phyloP scores from a whole-genome alignment of 2,888 invertebrate species.

The Apotomis turbidana region DNA sequence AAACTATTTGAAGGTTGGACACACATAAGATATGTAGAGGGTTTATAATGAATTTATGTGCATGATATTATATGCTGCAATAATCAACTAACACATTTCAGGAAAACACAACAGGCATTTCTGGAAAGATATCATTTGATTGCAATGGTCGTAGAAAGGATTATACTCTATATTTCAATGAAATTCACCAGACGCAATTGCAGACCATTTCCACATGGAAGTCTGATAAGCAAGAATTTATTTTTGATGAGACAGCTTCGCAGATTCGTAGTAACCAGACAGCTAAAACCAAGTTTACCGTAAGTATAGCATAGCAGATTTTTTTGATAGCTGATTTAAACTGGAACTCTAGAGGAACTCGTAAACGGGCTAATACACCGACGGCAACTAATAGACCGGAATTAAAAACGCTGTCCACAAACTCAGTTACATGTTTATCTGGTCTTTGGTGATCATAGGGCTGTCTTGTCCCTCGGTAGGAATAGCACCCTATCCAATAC shows the following conservation, averaged over 20 bases:
- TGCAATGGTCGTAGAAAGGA: slow-evolving; percentile 86
- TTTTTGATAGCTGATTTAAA: not conserved
- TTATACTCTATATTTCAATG: slow-evolving; percentile 87
- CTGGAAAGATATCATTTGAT: slow-evolving; percentile 88
- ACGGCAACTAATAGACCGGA: too few species aligned
- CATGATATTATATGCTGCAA: too few species aligned
- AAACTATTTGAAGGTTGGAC: too few species aligned
- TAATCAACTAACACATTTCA: slow-evolving; percentile 54
- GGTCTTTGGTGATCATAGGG: too few species aligned
- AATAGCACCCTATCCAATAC: too few species aligned
- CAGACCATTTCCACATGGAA: slow-evolving; percentile 69
- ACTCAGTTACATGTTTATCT: too few species aligned
- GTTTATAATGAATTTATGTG: too few species aligned
- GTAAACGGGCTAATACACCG: too few species aligned
- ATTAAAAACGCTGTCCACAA: too few species aligned
- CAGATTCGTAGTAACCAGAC: slow-evolving; percentile 78
- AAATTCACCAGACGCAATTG: slow-evolving; percentile 65
- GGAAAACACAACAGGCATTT: slow-evolving; percentile 86
- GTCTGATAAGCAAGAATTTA: slow-evolving; percentile 78
- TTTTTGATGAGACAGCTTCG: slow-evolving; percentile 76
- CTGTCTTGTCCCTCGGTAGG: too few species aligned
- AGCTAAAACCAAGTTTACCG: slow-evolving; percentile 87
- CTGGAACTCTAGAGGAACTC: not conserved
- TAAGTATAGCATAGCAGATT: slow-evolving; percentile 58
- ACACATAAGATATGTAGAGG: not conserved